These are phyloP conservation scores for Pollenia angustigena DNA, from an alignment of 2,888 invertebrate genomes.

Conservation along the genomic window DNA sequence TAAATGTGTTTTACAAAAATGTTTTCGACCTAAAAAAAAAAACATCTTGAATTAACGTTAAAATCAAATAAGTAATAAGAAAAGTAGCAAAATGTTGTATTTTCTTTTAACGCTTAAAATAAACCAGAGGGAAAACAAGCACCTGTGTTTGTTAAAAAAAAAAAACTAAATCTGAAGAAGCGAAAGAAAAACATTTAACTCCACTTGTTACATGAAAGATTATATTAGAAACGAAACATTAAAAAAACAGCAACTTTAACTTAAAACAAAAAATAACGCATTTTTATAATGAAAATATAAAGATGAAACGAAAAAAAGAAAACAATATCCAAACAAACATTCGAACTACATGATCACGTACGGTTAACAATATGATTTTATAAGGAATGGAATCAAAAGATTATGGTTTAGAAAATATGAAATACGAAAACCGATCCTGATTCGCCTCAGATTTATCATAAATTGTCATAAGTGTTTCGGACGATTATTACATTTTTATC, in stretches of 20 bases:
- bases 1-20: slow-evolving; percentile 18
- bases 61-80: slow-evolving; percentile 56
- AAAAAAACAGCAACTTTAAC: slow-evolving; percentile 7
- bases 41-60: slow-evolving; percentile 6
- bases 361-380: neutral
- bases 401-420: neutral
- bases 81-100: slow-evolving; percentile 55
- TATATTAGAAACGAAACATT: slow-evolving; percentile 35
- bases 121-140: slow-evolving; percentile 67
- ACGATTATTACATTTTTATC: neutral
- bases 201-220: slow-evolving; percentile 60
- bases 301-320: slow-evolving; percentile 20
- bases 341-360: slow-evolving; percentile 28
- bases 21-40: slow-evolving; percentile 24
- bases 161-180: slow-evolving; percentile 40
- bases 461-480: neutral
- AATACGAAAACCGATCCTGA: no score
- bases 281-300: slow-evolving; percentile 60
- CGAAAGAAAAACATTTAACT: slow-evolving; percentile 29
- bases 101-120: slow-evolving; percentile 28
- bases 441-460: no score
- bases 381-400: neutral
- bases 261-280: slow-evolving; percentile 45
- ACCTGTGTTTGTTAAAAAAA: slow-evolving; percentile 59
- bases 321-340: slow-evolving; percentile 11